Conservation (phyloP, 2,113 vertebrate genomes). For the Calonectris borealis region DNA sequence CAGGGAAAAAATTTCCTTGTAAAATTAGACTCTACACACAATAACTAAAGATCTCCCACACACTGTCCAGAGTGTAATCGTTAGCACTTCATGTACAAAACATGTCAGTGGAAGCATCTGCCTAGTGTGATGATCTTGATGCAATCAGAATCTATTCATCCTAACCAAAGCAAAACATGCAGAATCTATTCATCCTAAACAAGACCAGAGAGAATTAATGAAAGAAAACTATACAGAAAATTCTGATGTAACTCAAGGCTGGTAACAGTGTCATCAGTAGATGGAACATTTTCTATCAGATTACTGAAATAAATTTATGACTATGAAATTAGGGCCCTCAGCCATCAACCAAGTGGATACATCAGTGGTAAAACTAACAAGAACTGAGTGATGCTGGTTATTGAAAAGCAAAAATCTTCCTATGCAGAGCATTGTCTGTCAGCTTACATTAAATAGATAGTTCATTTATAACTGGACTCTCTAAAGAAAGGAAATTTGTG, state of each 20-base stretch:
- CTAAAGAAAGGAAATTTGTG: neutral
- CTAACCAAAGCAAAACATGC: neutral
- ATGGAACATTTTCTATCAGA: neutral
- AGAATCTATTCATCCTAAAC: neutral
- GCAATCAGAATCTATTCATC: neutral
- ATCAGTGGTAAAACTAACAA: neutral
- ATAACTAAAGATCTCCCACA: neutral
- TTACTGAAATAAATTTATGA: neutral
- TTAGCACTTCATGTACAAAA: neutral
- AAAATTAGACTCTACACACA: neutral
- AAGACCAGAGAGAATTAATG: neutral
- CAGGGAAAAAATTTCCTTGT: neutral
- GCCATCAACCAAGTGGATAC: neutral
- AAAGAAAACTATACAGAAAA: neutral
- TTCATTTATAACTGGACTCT: neutral
- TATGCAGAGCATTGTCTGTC: neutral
- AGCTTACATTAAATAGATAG: neutral
- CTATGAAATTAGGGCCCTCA: neutral
- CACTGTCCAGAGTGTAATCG: neutral
- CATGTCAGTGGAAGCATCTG: neutral
- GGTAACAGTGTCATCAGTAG: neutral
- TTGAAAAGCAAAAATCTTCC: neutral
- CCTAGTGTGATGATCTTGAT: neutral
- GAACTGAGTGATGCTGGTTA: neutral
- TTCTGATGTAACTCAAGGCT: neutral